Base-by-base conservation (phyloP, 2,888 invertebrate genomes). In the Acrobasis repandana region DNA sequence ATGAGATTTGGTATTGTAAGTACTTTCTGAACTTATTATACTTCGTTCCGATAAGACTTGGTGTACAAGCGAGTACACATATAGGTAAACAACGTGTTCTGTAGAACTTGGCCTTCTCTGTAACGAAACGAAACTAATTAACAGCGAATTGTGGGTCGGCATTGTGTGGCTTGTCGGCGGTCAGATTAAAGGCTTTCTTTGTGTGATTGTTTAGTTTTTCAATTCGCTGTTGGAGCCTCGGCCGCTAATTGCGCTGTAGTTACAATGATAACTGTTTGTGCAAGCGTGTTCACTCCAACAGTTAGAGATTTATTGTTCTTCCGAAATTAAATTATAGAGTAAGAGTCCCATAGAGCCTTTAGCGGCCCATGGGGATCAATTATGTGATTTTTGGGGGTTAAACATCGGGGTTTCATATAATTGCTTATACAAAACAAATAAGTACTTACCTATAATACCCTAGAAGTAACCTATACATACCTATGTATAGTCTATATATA, bases 101-200 rank as follows among this genome's bases (percentile, higher is more conserved):
- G 79, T 76, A 68, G 79, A 83, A 83, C 75, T 80, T 73, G 65
- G 75, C 66, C 71, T 83, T 85, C 82, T 82, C 80, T 86, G 77
- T 73, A 84, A 79, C 76, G 65, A 72, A 84, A 79, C 76, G 65
- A 72, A 74, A 79, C 78, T 83, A 90, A 90, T 90, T 88, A 90
- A 80, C 83, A 70, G 79, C 75, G 75, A 82, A 86, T 85, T 85
- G 83, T 86, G 77, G 82, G 81, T 77, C 83, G 83, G 80, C 75
- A 83, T 88, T 88, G 85, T 87, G 75, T 82, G 43, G 54, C 18
- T 38, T 18, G 54, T 18, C 34, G 15, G 34, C 43, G 82, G 79
- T 85, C 81, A 77, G 77, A 85, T 86, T 54, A 82, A 90, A 89
- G 80, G 81, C 79, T 72, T 75, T 81, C 90, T 83, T 90, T 91